Evolutionary conservation across 2,797 vertebrate genomes (phyloP).

Genomic region (Yasuhikotakia modesta): DNA sequence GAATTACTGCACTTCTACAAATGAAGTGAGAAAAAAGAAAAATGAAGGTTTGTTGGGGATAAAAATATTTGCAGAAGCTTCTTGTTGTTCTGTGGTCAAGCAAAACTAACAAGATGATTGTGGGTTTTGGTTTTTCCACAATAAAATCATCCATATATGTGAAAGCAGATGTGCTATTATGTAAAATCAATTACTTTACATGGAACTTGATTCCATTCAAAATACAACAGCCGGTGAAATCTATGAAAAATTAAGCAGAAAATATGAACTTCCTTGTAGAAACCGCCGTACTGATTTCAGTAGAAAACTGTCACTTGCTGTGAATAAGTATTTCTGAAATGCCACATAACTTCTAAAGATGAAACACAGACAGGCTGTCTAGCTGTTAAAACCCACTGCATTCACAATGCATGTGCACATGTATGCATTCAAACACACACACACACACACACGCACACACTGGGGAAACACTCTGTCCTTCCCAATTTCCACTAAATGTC

Average conservation of each 20-base stretch:
- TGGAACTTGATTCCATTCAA: not conserved
- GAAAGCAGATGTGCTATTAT: not conserved
- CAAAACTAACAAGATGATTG: not conserved
- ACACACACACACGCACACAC: slow-evolving; percentile 25
- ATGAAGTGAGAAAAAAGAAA: not conserved
- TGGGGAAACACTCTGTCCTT: slow-evolving; percentile 15
- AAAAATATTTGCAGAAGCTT: not conserved
- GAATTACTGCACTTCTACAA: not conserved
- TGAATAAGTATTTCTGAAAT: slow-evolving; percentile 3
- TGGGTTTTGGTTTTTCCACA: not conserved
- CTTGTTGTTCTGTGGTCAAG: not conserved
- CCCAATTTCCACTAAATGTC: slow-evolving; percentile 51
- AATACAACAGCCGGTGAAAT: not conserved
- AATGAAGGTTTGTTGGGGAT: not conserved
- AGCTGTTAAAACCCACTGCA: not conserved
- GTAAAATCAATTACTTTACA: not conserved
- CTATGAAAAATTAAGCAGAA: not conserved
- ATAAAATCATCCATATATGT: not conserved
- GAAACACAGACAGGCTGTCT: slow-evolving; percentile 9
- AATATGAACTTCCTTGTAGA: not conserved
- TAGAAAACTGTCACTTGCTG: not conserved
- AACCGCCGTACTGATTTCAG: not conserved
- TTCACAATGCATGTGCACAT: not conserved
- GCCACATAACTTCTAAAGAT: slow-evolving; percentile 27
- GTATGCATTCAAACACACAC: not conserved